Evolutionary conservation across 2,113 vertebrate species (phyloP).

Genomic region (Camelus bactrianus): DNA sequence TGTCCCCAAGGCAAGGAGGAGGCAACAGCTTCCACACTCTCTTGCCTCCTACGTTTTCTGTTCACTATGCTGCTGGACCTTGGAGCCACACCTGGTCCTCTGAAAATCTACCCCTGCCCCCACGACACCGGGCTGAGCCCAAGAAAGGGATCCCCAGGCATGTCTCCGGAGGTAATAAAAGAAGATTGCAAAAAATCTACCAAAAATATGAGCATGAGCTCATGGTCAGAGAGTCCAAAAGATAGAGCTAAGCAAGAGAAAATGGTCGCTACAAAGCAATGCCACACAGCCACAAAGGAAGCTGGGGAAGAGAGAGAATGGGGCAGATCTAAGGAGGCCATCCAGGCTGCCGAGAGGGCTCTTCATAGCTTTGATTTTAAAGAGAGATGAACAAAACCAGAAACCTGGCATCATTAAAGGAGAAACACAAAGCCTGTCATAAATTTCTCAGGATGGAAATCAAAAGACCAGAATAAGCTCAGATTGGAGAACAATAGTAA

Average conservation of each 20-base stretch:
- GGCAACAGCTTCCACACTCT: neutral
- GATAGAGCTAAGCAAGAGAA: neutral
- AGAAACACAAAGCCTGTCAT: neutral
- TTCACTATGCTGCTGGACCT: neutral
- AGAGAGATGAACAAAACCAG: neutral
- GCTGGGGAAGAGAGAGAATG: neutral
- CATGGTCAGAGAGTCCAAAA: neutral
- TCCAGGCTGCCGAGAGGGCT: neutral
- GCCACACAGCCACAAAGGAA: neutral
- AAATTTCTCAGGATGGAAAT: conserved; percentile 34
- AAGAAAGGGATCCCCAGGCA: conserved; percentile 13
- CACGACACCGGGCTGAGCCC: neutral
- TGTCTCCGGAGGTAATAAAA: neutral
- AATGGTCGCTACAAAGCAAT: neutral
- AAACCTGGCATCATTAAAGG: neutral
- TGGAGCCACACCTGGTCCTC: neutral
- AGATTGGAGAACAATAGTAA: neutral
- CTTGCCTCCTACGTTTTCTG: neutral
- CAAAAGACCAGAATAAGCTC: conserved; percentile 37
- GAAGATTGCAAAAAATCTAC: neutral
- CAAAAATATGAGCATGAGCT: neutral
- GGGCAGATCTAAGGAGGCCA: neutral
- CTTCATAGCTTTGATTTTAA: conserved; percentile 44
- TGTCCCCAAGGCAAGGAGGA: neutral
- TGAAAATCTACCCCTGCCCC: neutral